Evolutionary conservation across 2,888 invertebrate genomes (phyloP).

Genomic region (Itoplectis maculator): DNA sequence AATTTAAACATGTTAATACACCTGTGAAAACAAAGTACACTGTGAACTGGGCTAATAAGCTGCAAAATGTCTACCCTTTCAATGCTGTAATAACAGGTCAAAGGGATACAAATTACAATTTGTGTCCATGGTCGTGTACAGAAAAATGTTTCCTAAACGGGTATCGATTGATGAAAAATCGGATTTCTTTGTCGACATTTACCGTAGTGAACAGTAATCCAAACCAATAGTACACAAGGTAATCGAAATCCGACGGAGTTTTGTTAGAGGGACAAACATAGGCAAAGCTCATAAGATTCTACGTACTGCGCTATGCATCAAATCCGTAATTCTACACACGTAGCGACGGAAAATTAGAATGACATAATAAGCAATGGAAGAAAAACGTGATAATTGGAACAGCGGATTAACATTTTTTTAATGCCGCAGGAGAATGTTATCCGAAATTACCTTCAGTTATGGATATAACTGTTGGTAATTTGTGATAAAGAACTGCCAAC

Average conservation of each 20-base stretch:
- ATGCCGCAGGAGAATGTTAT: background rate
- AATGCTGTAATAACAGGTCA: no score
- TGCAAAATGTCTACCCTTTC: no score
- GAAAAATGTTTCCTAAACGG: background rate
- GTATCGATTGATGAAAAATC: background rate
- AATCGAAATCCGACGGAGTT: background rate
- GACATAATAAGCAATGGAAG: background rate
- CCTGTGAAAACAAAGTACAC: no score
- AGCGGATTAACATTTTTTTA: background rate
- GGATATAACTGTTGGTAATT: no score
- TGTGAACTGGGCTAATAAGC: no score
- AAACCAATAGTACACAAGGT: background rate
- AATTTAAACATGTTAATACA: no score
- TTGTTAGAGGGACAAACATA: constrained; percentile 1
- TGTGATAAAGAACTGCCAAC: no score
- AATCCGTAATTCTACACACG: background rate
- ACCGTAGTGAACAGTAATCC: background rate
- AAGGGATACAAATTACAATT: no score
- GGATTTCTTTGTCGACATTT: constrained; percentile 22
- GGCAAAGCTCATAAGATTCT: background rate
- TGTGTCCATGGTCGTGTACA: no score
- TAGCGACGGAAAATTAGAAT: background rate
- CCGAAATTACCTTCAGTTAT: no score
- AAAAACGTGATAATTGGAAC: background rate
- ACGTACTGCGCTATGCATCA: background rate